phyloP scores from a whole-genome alignment of 2,113 vertebrate genomes.

The Nothoprocta perdicaria region DNA sequence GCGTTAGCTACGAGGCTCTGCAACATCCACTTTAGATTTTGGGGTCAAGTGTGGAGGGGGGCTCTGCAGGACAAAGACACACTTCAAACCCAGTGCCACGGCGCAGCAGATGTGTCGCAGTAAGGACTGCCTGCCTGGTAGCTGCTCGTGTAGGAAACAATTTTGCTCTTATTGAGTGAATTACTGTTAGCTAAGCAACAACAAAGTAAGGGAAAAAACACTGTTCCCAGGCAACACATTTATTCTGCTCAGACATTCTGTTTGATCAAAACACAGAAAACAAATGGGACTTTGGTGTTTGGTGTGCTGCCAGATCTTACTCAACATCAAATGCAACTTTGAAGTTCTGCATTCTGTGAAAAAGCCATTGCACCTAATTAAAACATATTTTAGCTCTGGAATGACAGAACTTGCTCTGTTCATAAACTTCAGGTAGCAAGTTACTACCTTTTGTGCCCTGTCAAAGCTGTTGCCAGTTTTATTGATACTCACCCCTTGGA shows the following conservation, averaged over 20 bases:
- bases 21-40: not conserved
- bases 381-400: slow-evolving; percentile 37
- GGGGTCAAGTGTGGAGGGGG: not conserved
- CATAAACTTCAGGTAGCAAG: slow-evolving; percentile 34
- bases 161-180: slow-evolving; percentile 31
- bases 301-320: slow-evolving; percentile 50
- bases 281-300: not conserved
- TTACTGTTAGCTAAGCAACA: slow-evolving; percentile 33
- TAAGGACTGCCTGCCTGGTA: slow-evolving; percentile 21
- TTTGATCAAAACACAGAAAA: slow-evolving; percentile 59
- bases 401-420: slow-evolving; percentile 35
- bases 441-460: slow-evolving; percentile 24
- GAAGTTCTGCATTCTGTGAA: slow-evolving; percentile 28
- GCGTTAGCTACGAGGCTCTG: not conserved
- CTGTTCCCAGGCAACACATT: slow-evolving; percentile 23
- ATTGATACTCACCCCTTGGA: slow-evolving; percentile 87
- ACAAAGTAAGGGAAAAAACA: not conserved
- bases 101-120: not conserved
- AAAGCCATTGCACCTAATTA: slow-evolving; percentile 31
- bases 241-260: slow-evolving; percentile 28
- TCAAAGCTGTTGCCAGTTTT: not conserved
- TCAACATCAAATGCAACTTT: slow-evolving; percentile 53
- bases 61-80: not conserved
- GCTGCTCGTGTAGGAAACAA: not conserved
- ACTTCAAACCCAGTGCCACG: not conserved